These are phyloP conservation scores for Psylliodes chrysocephalus DNA, from an alignment of 2,888 invertebrate genomes.

Conservation along the genomic window DNA sequence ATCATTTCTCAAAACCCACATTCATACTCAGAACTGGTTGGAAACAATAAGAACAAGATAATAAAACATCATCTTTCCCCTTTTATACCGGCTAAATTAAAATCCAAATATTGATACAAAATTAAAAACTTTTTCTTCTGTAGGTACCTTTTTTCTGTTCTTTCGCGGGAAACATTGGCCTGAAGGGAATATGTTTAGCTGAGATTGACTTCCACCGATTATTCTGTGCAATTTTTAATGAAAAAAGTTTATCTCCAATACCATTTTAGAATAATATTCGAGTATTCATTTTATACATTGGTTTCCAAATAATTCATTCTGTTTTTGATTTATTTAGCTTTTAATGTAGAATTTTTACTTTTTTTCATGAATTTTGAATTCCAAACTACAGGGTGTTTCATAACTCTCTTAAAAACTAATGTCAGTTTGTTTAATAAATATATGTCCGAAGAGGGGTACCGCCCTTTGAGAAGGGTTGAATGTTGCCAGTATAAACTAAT, in stretches of 20 bases:
- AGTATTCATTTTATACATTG: not conserved
- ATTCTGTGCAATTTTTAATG: conserved; percentile 16
- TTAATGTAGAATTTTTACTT: too few species aligned
- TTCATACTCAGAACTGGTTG: conserved; percentile 10
- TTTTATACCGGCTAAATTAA: conserved; percentile 5
- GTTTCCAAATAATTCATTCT: not conserved
- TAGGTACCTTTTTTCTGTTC: not conserved
- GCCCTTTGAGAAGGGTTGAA: too few species aligned
- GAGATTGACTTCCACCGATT: conserved; percentile 10
- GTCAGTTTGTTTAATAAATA: too few species aligned
- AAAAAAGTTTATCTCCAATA: not conserved
- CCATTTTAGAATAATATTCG: too few species aligned
- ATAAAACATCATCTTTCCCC: not conserved
- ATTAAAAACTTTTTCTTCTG: too few species aligned
- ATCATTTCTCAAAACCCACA: conserved; percentile 4
- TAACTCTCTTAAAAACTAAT: too few species aligned
- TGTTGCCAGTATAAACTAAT: too few species aligned
- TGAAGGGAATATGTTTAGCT: conserved; percentile 19
- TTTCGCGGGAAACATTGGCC: not conserved
- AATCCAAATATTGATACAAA: not conserved
- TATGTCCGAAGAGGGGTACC: too few species aligned
- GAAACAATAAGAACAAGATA: not conserved
- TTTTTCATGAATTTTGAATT: too few species aligned
- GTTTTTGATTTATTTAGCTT: not conserved
- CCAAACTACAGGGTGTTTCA: too few species aligned